A percentile compares a stretch with the other conserved stretches of the same genome.
Conservation (phyloP, 2,797 vertebrate species). For the Anguilla pacifica region DNA sequence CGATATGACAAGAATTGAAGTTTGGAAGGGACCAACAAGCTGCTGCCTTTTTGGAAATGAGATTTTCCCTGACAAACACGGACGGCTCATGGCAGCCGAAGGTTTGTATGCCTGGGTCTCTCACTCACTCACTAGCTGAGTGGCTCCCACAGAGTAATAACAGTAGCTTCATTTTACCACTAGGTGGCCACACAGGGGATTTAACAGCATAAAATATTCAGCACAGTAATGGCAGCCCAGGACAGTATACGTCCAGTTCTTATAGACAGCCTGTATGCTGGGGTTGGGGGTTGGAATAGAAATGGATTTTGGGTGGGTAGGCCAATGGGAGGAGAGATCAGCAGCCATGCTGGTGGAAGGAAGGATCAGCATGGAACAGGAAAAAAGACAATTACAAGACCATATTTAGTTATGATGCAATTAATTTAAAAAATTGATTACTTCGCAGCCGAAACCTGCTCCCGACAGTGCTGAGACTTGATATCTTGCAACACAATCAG, state of each 20-base stretch:
- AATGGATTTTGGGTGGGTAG: not conserved
- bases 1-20: too few relatives aligned
- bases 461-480: not conserved
- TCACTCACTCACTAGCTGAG: not conserved
- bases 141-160: not conserved
- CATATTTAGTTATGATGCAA: not conserved
- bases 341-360: not conserved
- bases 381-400: not conserved
- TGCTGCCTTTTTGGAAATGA: not conserved
- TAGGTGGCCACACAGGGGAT: not conserved
- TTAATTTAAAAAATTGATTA: not conserved
- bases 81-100: not conserved
- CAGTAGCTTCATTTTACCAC: not conserved
- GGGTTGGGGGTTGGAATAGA: not conserved
- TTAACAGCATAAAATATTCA: not conserved
- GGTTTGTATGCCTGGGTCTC: not conserved
- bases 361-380: not conserved
- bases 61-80: not conserved
- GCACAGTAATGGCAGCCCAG: not conserved
- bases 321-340: not conserved
- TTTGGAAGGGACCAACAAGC: not conserved
- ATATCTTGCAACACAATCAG: not conserved
- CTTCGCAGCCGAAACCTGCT: not conserved
- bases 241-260: not conserved
- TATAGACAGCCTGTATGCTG: not conserved